Percentiles rank a stretch among this genome's conserved stretches.
Conservation (phyloP, 2,888 invertebrate genomes). For the Drosophila austrosaltans region DNA sequence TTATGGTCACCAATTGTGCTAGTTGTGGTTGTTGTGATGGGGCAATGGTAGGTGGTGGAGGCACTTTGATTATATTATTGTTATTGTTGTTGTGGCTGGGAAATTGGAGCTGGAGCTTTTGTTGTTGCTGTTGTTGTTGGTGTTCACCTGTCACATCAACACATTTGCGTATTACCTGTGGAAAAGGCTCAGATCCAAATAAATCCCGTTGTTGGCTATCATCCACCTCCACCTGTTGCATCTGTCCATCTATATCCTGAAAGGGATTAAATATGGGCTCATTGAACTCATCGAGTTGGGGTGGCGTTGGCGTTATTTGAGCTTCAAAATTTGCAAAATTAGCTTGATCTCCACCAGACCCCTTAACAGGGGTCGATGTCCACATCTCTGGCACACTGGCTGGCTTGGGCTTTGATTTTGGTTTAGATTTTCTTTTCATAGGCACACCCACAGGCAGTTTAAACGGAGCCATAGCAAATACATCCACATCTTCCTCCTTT, state of each 20-base stretch:
- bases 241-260: slow-evolving; percentile 45
- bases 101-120: slow-evolving; percentile 40
- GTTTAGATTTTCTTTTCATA: slow-evolving; percentile 63
- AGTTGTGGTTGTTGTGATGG: slow-evolving; percentile 19
- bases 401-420: slow-evolving; percentile 43
- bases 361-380: slow-evolving; percentile 82
- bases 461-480: slow-evolving; percentile 89
- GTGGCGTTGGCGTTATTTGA: slow-evolving; percentile 38
- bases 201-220: slow-evolving; percentile 78
- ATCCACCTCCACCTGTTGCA: slow-evolving; percentile 44
- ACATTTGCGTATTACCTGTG: slow-evolving; percentile 82
- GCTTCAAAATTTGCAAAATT: slow-evolving; percentile 62
- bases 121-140: slow-evolving; percentile 45
- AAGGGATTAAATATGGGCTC: slow-evolving; percentile 83
- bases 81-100: slow-evolving; percentile 49
- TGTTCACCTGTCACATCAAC: slow-evolving; percentile 49
- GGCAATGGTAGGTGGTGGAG: slow-evolving; percentile 14
- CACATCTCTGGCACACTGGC: slow-evolving; percentile 76
- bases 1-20: slow-evolving; percentile 81
- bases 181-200: slow-evolving; percentile 83
- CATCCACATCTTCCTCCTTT: slow-evolving; percentile 85
- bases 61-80: slow-evolving; percentile 54
- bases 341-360: slow-evolving; percentile 23
- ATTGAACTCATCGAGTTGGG: slow-evolving; percentile 81
- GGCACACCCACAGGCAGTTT: slow-evolving; percentile 81